Conservation (phyloP, 2,888 invertebrate species). For the Mesoligia furuncula region DNA sequence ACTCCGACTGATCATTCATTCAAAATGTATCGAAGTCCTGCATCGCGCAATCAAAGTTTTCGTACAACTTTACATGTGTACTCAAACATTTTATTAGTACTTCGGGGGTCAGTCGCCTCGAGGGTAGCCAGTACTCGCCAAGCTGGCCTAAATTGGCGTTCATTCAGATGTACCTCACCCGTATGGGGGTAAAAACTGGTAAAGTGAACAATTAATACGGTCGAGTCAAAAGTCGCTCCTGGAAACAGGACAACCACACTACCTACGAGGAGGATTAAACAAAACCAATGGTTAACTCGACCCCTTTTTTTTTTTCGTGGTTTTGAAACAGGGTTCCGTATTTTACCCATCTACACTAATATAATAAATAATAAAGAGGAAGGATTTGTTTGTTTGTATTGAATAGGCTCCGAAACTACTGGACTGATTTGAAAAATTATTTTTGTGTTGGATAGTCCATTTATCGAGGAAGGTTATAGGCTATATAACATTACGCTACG, state of each 20-base stretch:
- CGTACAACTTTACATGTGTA: not conserved
- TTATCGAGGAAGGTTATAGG: no score
- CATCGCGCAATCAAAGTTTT: slow-evolving; percentile 34
- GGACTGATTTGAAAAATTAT: no score
- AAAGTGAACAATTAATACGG: no score
- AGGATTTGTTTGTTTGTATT: no score
- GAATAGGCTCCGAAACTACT: no score
- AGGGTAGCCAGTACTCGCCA: slow-evolving; percentile 25
- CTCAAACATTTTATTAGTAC: fast-evolving
- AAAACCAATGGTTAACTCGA: not conserved
- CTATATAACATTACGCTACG: no score
- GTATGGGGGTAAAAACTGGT: not conserved
- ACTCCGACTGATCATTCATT: no score
- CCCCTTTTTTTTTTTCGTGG: slow-evolving; percentile 6
- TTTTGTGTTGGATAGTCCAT: no score
- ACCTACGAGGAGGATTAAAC: slow-evolving; percentile 4
- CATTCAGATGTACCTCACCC: slow-evolving; percentile 7
- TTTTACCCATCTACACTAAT: not conserved
- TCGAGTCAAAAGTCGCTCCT: not conserved
- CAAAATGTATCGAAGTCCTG: not conserved
- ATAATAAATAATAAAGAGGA: no score
- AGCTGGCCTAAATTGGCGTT: slow-evolving; percentile 20
- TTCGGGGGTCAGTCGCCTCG: slow-evolving; percentile 32
- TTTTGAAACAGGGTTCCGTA: not conserved
- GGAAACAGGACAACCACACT: not conserved